Percentiles rank a stretch among this genome's conserved stretches.
Conservation (phyloP, 2,888 invertebrate species). For the Thysanoteuthis rhombus region DNA sequence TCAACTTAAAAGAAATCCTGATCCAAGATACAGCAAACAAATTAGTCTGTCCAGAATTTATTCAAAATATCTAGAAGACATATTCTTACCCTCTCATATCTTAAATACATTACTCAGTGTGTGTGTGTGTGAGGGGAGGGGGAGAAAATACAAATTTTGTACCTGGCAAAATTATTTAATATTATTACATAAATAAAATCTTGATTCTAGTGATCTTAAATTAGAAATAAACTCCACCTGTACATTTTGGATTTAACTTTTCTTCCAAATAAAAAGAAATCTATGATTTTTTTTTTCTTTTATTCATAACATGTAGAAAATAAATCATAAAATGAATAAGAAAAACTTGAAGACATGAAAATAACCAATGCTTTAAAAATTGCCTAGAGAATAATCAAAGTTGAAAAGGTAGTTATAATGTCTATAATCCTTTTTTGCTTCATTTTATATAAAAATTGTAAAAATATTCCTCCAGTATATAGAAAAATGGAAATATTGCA, state of each 20-base stretch:
- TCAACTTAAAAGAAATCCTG: no score
- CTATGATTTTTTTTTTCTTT: no score
- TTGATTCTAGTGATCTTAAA: background rate
- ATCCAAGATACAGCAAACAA: background rate
- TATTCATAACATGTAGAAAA: no score
- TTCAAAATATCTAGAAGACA: background rate
- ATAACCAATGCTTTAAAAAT: background rate
- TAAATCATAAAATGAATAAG: background rate
- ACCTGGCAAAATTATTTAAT: background rate
- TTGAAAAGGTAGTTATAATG: background rate
- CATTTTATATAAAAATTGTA: background rate
- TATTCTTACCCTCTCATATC: background rate
- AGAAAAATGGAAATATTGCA: background rate
- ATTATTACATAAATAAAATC: no score
- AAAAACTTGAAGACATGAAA: background rate
- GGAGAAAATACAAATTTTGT: no score
- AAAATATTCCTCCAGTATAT: background rate
- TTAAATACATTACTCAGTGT: background rate
- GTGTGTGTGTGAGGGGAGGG: no score
- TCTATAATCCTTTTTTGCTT: background rate
- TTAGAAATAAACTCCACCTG: background rate
- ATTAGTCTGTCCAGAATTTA: background rate
- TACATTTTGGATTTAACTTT: background rate
- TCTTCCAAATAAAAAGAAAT: background rate
- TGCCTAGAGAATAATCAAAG: background rate